Conservation (phyloP, 2,888 invertebrate species). For the Chouioia cunea region DNA sequence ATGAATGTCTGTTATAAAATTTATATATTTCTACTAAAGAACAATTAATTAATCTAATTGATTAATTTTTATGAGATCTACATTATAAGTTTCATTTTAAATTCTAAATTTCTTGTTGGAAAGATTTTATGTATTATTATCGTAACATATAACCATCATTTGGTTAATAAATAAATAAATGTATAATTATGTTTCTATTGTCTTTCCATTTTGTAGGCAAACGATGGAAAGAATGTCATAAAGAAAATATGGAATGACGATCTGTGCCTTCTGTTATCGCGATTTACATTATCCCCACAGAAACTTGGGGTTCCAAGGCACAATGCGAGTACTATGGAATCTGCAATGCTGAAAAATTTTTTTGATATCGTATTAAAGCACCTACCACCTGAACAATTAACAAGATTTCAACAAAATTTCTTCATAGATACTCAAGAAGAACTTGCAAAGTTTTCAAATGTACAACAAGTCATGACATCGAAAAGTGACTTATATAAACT, state of each 20-base stretch:
- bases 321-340: slow-evolving; percentile 67
- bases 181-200: too few relatives aligned
- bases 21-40: too few relatives aligned
- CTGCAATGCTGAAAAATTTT: slow-evolving; percentile 57
- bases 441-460: not conserved
- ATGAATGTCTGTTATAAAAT: too few relatives aligned
- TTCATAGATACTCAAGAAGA: not conserved
- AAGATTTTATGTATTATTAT: too few relatives aligned
- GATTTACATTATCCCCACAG: slow-evolving; percentile 66
- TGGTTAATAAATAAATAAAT: too few relatives aligned
- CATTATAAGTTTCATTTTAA: too few relatives aligned
- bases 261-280: slow-evolving; percentile 54
- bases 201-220: not conserved
- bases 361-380: slow-evolving; percentile 47
- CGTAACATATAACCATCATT: too few relatives aligned
- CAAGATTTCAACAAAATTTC: not conserved
- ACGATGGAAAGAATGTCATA: not conserved
- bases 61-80: too few relatives aligned
- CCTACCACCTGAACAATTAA: not conserved
- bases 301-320: slow-evolving; percentile 70
- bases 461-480: not conserved
- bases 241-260: not conserved
- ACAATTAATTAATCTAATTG: too few relatives aligned
- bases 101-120: too few relatives aligned
- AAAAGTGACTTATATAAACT: not conserved